Evolutionary conservation across 2,888 invertebrate species (phyloP), one percentile per base, ranked within the genome.

Genomic region (Aromia moschata): DNA sequence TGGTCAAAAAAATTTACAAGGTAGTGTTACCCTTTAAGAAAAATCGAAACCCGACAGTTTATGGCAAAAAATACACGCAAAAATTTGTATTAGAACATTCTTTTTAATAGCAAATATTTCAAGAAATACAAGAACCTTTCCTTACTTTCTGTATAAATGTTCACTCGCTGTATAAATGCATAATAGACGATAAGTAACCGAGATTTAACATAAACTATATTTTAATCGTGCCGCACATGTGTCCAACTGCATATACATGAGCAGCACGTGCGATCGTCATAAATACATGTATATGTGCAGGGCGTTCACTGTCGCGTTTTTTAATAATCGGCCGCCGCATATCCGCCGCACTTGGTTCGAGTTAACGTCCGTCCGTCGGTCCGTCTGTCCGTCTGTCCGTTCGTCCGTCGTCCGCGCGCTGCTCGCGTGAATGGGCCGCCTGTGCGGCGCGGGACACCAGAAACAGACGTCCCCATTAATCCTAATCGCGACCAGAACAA

Each of bases 401-500:
- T n/a, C n/a, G n/a, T n/a, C n/a, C 45, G 31, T 30, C 10, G 45
- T n/a, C 15, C 18, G 30, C 30, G 15, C 7, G 11, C 12, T 46
- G 31, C 36, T 31, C 16, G 36, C n/a, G 16, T 46, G 46, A 46
- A 46, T 46, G 36, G 46, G 33, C 33, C 10, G 16, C 18, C 46
- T 46, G 46, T 46, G 18, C 16, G 17, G n/a, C 12, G 44, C 44
- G 44, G 20, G 44, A 44, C 44, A 44, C 31, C 33, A 33, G 45
- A 46, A 46, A 46, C 46, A 46, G 31, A 46, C 36, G 36, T 46
- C 15, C 11, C 4, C 33, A 60, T 56, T 60, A 60, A 56, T 60
- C 53, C 53, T 57, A 60, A 60, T 60, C 56, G 52, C 37, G 47
- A 60, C 45, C 60, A 56, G 52, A 47, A 45, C 52, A 44, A 47